Base-by-base conservation (phyloP, 1,140 invertebrate genomes). In the Ganaspis sp. region DNA sequence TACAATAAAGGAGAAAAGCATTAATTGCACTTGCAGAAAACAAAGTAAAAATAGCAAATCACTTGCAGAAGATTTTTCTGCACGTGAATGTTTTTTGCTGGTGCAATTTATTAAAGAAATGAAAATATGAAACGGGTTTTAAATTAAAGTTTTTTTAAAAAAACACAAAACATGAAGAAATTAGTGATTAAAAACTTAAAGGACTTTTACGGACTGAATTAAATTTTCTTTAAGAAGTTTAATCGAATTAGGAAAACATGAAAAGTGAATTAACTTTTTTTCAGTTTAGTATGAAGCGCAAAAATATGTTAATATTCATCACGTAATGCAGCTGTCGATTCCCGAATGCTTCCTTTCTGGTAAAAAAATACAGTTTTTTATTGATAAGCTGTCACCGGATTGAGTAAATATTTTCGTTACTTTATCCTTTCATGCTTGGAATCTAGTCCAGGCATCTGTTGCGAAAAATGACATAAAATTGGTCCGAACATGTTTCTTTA, bases 231-330 rank as follows among this genome's bases (percentile, higher is more conserved):
- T 15, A 64, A 26, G 4, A 64, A 29, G 26, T 64, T 64, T 29
- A 5, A 26, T 26, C 12, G 26, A 26, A 64, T 64, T 64, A 64
- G 26, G 26, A 8, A 64, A 64, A 64, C 21, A 29, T 29, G 12
- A 6, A 64, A 64, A 64, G 11, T 64, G 23, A 29, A 64, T 29
- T 64, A 64, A 64, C 58, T 64, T 12, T 29, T 15, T 29, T 26
- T 29, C 5, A 29, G 11, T 26, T 19, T 8, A 15, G 58, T 12
- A 29, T n/a, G 4, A 11, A 11, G 23, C 15, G 15, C 23, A 8
- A 64, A 64, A 64, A 34, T 64, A 64, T 64, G 21, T 64, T 34
- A 64, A 64, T 64, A 64, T 64, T 64, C 23, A 64, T 64, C 23
- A 64, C 15, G 11, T 12, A 64, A n/a, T 64, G 58, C 12, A 58